Evolutionary conservation across 2,888 invertebrate species (phyloP).

Genomic region (Drosophila prolongata): DNA sequence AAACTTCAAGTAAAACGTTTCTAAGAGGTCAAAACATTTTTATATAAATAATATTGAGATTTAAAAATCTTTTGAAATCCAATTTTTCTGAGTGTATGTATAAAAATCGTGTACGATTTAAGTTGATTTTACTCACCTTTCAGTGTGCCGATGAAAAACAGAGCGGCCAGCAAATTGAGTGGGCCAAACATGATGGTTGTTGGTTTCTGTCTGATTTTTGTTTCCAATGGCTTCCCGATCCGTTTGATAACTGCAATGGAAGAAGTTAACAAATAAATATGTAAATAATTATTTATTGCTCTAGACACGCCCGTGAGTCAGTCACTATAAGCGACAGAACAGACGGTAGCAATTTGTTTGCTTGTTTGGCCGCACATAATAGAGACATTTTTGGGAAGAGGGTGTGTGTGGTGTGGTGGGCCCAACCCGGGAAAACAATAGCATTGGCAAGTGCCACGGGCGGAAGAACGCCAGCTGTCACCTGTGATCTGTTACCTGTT

Average conservation of each 20-base stretch:
- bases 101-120: slow-evolving; percentile 4
- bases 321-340: slow-evolving; percentile 42
- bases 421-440: slow-evolving; percentile 13
- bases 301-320: slow-evolving; percentile 32
- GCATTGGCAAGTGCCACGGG: slow-evolving; percentile 4
- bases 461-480: slow-evolving; percentile 74
- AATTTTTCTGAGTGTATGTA: background rate
- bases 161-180: slow-evolving; percentile 44
- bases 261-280: slow-evolving; percentile 23
- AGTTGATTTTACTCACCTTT: slow-evolving; percentile 63
- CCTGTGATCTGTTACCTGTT: slow-evolving; percentile 63
- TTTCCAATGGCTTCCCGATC: slow-evolving; percentile 6
- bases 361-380: slow-evolving; percentile 75
- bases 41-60: too few species aligned
- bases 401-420: slow-evolving; percentile 8
- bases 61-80: background rate
- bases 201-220: slow-evolving; percentile 16
- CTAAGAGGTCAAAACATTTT: too few species aligned
- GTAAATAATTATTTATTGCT: slow-evolving; percentile 43
- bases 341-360: slow-evolving; percentile 65
- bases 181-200: slow-evolving; percentile 61
- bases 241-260: slow-evolving; percentile 27
- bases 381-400: slow-evolving; percentile 60
- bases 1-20: too few species aligned
- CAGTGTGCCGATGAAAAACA: slow-evolving; percentile 53